phyloP scores from a whole-genome alignment of 2,797 vertebrate species.

The Mus caroli region DNA sequence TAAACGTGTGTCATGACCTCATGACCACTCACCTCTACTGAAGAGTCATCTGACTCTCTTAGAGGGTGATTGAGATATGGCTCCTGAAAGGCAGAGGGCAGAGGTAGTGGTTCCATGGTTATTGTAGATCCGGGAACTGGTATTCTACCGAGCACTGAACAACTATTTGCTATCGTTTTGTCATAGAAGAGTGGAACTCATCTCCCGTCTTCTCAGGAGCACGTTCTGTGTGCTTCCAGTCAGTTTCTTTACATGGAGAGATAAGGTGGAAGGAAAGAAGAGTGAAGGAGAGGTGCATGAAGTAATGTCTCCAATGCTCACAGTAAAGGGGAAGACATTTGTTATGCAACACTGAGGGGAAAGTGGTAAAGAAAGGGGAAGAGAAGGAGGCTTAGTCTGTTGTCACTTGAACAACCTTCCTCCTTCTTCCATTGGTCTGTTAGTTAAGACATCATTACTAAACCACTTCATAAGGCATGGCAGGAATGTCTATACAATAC shows the following conservation, averaged over 20 bases:
- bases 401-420: neutral
- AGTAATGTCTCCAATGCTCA: neutral
- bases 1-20: neutral
- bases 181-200: neutral
- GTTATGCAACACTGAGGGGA: neutral
- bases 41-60: neutral
- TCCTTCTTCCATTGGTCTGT: neutral
- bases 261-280: neutral
- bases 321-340: neutral
- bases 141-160: neutral
- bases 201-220: neutral
- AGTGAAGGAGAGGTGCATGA: neutral
- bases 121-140: neutral
- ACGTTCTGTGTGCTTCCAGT: neutral
- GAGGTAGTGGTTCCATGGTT: neutral
- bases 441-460: slow-evolving; percentile 20
- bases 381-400: neutral
- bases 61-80: neutral
- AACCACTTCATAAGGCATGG: neutral
- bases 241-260: neutral
- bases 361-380: neutral
- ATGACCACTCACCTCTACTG: neutral
- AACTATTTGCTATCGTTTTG: neutral
- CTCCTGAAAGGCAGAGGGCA: neutral
- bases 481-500: neutral